Evolutionary conservation across 1,140 invertebrate genomes (phyloP).

Genomic region (Oppia nitens): DNA sequence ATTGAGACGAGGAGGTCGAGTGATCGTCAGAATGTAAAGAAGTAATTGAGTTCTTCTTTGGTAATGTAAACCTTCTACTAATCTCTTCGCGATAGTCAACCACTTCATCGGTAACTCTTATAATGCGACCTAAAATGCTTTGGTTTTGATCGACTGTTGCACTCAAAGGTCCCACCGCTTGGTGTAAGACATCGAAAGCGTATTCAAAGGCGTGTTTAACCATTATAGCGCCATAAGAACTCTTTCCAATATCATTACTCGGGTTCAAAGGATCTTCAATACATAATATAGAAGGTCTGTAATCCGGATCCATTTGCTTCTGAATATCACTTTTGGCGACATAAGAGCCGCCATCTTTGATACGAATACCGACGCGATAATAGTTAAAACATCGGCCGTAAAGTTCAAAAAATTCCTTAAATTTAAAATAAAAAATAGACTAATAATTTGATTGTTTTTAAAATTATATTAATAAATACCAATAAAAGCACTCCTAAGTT

Average conservation of each 20-base stretch:
- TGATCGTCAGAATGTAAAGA: not conserved
- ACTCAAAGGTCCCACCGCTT: conserved; percentile 42
- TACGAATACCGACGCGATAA: conserved; percentile 77
- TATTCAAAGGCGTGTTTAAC: conserved; percentile 91
- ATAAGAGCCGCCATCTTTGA: conserved; percentile 83
- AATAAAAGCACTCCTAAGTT: conserved; percentile 88
- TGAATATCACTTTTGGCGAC: conserved; percentile 85
- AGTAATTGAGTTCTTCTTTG: not conserved
- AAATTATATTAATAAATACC: no score
- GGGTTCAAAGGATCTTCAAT: conserved; percentile 85
- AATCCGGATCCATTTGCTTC: conserved; percentile 70
- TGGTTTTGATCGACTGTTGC: conserved; percentile 10
- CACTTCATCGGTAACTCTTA: conserved; percentile 82
- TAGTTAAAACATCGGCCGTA: conserved; percentile 95
- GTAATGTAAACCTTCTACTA: conserved; percentile 22
- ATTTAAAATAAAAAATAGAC: no score
- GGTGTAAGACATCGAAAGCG: conserved; percentile 67
- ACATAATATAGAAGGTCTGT: conserved; percentile 76
- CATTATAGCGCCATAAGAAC: conserved; percentile 73
- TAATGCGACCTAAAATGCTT: conserved; percentile 65
- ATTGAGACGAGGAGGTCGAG: not conserved
- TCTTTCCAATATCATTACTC: conserved; percentile 81
- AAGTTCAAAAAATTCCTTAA: conserved; percentile 95
- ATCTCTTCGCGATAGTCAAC: conserved; percentile 59
- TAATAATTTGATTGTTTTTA: no score